Evolutionary conservation across 2,113 vertebrate genomes (phyloP).

Genomic region (Parus major): DNA sequence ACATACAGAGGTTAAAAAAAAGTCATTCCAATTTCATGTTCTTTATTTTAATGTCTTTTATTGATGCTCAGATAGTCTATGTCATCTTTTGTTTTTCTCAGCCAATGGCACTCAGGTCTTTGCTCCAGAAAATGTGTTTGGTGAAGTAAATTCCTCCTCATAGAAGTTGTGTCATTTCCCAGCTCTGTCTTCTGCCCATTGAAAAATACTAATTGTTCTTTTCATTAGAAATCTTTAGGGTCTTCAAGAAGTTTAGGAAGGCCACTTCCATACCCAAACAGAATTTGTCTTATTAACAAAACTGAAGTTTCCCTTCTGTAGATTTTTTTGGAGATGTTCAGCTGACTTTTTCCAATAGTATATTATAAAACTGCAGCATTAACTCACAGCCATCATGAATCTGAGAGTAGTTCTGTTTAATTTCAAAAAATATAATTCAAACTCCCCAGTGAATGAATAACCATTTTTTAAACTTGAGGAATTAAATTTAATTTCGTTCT

Average conservation of each 20-base stretch:
- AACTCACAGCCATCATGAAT: not conserved
- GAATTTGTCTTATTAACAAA: not conserved
- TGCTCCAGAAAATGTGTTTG: not conserved
- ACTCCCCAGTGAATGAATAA: not conserved
- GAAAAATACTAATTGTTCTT: not conserved
- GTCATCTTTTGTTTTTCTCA: not conserved
- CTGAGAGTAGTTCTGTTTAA: not conserved
- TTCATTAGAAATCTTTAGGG: not conserved
- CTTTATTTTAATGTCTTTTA: not conserved
- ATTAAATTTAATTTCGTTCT: not conserved
- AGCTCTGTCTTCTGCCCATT: not conserved
- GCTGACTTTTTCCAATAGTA: not conserved
- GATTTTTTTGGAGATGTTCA: not conserved
- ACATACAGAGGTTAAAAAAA: not conserved
- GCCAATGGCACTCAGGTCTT: not conserved
- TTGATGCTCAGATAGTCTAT: not conserved
- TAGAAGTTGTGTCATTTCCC: not conserved
- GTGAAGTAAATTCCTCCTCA: not conserved
- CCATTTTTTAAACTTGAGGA: not conserved
- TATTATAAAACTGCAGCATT: not conserved
- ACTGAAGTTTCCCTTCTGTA: not conserved
- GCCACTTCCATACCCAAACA: not conserved
- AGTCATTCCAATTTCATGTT: not conserved
- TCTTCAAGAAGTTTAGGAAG: not conserved
- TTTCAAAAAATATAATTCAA: not conserved